Evolutionary conservation across 2,113 vertebrate genomes (phyloP).

Genomic region (Spermophilus dauricus): DNA sequence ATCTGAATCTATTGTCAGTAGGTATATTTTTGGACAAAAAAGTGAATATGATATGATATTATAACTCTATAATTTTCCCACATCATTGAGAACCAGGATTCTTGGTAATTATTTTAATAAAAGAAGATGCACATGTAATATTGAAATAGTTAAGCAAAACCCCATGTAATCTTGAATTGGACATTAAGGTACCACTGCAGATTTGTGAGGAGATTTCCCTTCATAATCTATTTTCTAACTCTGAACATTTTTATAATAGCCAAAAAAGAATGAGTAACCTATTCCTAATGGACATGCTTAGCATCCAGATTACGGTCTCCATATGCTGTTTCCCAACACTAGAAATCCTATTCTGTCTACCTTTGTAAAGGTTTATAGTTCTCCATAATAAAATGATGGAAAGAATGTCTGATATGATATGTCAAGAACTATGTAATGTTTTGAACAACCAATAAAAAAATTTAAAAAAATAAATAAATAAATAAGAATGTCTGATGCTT

Average conservation of each 20-base stretch:
- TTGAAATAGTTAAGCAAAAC: not conserved
- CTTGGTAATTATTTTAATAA: not conserved
- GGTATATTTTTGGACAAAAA: not conserved
- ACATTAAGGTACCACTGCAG: not conserved
- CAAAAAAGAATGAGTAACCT: not conserved
- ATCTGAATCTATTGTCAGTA: not conserved
- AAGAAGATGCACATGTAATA: not conserved
- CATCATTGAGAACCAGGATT: not conserved
- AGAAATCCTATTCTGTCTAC: not conserved
- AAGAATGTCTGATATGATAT: not conserved
- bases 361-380: not conserved
- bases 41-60: not conserved
- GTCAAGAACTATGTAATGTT: too few species aligned
- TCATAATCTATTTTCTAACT: not conserved
- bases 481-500: not conserved
- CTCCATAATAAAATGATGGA: constrained; percentile 10
- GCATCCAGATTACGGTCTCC: not conserved
- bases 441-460: too few species aligned
- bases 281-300: not conserved
- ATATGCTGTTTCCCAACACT: not conserved
- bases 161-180: not conserved
- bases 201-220: not conserved
- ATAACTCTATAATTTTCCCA: not conserved
- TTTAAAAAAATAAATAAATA: too few species aligned
- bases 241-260: not conserved